phyloP scores from a whole-genome alignment of 1,140 invertebrate genomes.

The Procambarus clarkii region DNA sequence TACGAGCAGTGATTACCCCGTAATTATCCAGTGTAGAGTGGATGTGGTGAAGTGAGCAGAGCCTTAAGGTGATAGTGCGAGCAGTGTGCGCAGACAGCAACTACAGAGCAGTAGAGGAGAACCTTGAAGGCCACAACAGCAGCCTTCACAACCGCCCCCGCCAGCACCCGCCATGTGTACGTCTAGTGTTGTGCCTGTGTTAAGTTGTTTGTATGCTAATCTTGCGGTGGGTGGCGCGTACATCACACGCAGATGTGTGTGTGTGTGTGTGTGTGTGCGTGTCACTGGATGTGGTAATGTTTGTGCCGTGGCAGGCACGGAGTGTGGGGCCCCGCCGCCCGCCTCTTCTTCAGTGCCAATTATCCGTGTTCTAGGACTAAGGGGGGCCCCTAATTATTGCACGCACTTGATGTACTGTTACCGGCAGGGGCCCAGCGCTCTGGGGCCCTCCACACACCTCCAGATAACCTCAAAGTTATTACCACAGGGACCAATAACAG shows the following conservation, averaged over 20 bases:
- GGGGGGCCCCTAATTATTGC: conserved; percentile 55
- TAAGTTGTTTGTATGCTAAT: conserved; percentile 67
- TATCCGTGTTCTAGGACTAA: conserved; percentile 21
- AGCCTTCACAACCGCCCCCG: conserved; percentile 36
- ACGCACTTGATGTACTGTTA: conserved; percentile 62
- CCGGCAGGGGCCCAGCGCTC: conserved; percentile 9
- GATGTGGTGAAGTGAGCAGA: conserved; percentile 39
- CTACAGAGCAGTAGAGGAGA: not conserved
- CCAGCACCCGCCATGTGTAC: conserved; percentile 51
- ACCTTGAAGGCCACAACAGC: conserved; percentile 20
- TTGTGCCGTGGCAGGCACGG: conserved; percentile 13
- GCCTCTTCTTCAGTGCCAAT: conserved; percentile 43
- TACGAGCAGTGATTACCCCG: conserved; percentile 58
- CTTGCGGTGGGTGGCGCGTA: conserved; percentile 38
- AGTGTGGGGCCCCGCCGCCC: not conserved
- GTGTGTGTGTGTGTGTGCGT: not conserved
- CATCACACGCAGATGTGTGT: conserved; percentile 46
- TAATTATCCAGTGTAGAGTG: conserved; percentile 53
- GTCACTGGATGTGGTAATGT: conserved; percentile 26
- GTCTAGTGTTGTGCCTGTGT: conserved; percentile 51
- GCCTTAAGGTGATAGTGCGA: conserved; percentile 31
- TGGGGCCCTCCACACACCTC: not conserved
- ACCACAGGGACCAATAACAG: not conserved
- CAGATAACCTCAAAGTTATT: conserved; percentile 32
- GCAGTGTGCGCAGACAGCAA: conserved; percentile 60